Percentiles rank a stretch among this genome's conserved stretches.
phyloP scores from a whole-genome alignment of 2,797 vertebrate genomes.

The Fratercula arctica region DNA sequence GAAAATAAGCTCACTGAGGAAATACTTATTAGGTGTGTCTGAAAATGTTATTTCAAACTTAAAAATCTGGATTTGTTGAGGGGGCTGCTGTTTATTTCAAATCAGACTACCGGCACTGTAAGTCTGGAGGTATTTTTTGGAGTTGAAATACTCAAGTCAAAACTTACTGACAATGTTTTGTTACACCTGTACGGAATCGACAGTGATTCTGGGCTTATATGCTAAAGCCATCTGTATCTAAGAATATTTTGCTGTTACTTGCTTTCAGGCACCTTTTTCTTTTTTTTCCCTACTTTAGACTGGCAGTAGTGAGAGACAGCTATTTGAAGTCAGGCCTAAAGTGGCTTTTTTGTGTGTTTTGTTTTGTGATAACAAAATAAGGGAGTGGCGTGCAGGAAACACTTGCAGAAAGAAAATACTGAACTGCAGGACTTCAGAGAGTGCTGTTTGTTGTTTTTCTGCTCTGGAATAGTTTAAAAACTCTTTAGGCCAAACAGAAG shows the following conservation, averaged over 20 bases:
- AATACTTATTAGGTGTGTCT: not conserved
- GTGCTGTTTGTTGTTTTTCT: not conserved
- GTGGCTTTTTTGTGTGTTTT: not conserved
- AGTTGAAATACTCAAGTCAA: not conserved
- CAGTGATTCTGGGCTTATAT: not conserved
- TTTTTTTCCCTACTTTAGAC: not conserved
- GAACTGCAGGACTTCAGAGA: not conserved
- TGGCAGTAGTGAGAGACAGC: not conserved
- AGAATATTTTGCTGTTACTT: not conserved
- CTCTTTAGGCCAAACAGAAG: not conserved
- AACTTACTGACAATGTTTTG: not conserved
- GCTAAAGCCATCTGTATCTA: not conserved
- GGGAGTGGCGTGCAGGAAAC: not conserved
- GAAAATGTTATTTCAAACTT: not conserved
- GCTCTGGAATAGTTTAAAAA: not conserved
- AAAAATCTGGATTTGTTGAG: not conserved
- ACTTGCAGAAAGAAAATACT: not conserved
- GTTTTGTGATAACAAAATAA: not conserved
- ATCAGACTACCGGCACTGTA: not conserved
- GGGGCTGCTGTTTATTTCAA: not conserved
- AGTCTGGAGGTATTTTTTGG: not conserved
- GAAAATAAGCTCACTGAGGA: not conserved
- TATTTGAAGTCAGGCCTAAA: not conserved
- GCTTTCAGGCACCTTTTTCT: not conserved
- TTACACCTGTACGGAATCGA: not conserved